phyloP scores from a whole-genome alignment of 2,113 vertebrate species.

The Pollachius pollachius region DNA sequence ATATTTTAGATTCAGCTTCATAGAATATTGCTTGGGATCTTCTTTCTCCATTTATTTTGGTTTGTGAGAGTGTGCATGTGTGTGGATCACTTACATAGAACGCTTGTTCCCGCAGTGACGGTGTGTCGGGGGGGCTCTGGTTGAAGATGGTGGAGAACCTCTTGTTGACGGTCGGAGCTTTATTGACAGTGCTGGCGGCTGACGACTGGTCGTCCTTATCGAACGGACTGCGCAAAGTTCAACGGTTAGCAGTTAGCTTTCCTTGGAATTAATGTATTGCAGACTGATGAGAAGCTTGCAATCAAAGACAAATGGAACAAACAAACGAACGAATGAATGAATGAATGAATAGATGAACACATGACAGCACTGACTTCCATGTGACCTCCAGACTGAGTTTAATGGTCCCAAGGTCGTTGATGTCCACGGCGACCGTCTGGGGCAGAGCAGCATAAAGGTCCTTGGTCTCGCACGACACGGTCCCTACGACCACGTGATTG shows the following conservation, averaged over 20 bases:
- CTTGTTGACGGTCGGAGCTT: conserved; percentile 87
- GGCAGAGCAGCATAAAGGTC: conserved; percentile 91
- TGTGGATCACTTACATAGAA: conserved; percentile 84
- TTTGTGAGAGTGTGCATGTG: too few species aligned
- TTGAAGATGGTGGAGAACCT: conserved; percentile 89
- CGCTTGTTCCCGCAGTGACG: conserved; percentile 88
- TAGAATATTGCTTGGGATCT: too few species aligned
- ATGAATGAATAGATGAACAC: background rate
- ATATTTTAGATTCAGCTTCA: too few species aligned
- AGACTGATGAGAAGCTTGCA: background rate
- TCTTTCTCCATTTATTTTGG: too few species aligned
- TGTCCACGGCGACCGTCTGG: conserved; percentile 93
- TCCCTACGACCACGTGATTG: conserved; percentile 94
- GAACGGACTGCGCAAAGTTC: conserved; percentile 81
- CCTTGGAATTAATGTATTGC: too few species aligned
- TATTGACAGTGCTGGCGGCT: conserved; percentile 83
- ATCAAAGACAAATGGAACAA: too few species aligned
- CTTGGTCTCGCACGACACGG: conserved; percentile 93
- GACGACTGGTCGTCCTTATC: conserved; percentile 93
- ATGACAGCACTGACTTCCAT: conserved; percentile 86
- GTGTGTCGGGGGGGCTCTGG: conserved; percentile 91
- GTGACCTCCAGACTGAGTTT: conserved; percentile 95
- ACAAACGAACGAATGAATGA: background rate
- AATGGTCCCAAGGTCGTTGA: conserved; percentile 95
- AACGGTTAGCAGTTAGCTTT: background rate